A percentile compares a stretch with the other conserved stretches of the same genome.
Evolutionary conservation across 2,797 vertebrate genomes (phyloP).

Genomic region (Rhodeus uyekii): DNA sequence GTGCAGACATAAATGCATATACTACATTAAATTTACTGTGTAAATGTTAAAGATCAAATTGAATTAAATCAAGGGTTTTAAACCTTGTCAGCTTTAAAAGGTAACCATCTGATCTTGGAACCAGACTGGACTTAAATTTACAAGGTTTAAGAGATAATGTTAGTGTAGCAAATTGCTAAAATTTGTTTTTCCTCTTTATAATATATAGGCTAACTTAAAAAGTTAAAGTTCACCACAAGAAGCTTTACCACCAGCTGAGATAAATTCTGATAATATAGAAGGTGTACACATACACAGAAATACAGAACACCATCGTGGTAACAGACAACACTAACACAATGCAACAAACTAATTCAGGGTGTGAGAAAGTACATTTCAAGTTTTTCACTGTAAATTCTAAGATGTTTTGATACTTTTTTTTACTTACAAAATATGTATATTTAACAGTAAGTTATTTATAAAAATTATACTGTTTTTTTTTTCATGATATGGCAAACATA

Average conservation of each 20-base stretch:
- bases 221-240: not conserved
- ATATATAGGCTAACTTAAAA: not conserved
- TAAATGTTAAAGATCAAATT: not conserved
- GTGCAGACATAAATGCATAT: not conserved
- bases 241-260: not conserved
- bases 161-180: not conserved
- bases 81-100: not conserved
- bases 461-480: not conserved
- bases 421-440: too few relatives aligned
- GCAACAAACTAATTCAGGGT: not conserved
- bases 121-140: not conserved
- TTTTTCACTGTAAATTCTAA: not conserved
- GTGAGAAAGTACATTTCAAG: too few relatives aligned
- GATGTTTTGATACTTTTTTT: not conserved
- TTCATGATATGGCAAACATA: not conserved
- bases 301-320: not conserved
- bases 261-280: not conserved
- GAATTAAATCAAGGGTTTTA: not conserved
- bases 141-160: not conserved
- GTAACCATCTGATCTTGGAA: not conserved
- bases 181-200: not conserved
- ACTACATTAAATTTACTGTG: not conserved
- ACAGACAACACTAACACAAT: not conserved
- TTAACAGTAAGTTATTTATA: too few relatives aligned
- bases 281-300: not conserved